These are phyloP conservation scores for Paralvinella palmiformis DNA, from an alignment of 1,140 invertebrate species.

Conservation along the genomic window DNA sequence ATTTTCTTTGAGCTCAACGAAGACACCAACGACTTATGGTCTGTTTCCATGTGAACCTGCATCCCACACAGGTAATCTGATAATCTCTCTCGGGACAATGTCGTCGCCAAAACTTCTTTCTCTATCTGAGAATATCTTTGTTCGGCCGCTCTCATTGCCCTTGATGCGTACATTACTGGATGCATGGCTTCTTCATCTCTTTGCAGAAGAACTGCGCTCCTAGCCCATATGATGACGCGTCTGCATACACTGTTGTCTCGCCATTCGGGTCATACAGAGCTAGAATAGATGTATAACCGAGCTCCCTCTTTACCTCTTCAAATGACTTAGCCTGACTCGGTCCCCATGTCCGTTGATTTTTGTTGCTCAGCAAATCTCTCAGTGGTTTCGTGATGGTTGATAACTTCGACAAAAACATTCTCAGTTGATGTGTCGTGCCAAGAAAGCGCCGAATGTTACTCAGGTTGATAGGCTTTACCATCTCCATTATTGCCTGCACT, in stretches of 20 bases:
- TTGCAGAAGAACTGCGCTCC: slow-evolving; percentile 49
- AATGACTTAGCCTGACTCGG: slow-evolving; percentile 13
- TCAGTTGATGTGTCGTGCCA: slow-evolving; percentile 1
- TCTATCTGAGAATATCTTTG: slow-evolving; percentile 48
- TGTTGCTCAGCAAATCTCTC: too few species aligned
- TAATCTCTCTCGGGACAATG: slow-evolving; percentile 44
- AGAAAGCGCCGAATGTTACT: slow-evolving; percentile 16
- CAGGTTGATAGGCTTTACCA: slow-evolving; percentile 10
- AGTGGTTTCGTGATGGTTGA: slow-evolving; percentile 3
- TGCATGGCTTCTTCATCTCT: slow-evolving; percentile 26
- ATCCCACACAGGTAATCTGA: slow-evolving; percentile 13
- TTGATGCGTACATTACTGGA: slow-evolving; percentile 44
- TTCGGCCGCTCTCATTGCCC: slow-evolving; percentile 29
- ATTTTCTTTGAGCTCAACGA: background rate
- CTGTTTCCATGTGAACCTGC: slow-evolving; percentile 8
- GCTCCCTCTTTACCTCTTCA: slow-evolving; percentile 23
- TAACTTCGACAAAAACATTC: background rate
- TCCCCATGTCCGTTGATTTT: slow-evolving; percentile 8
- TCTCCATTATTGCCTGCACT: background rate
- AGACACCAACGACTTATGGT: background rate
- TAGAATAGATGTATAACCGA: slow-evolving; percentile 25
- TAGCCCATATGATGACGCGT: slow-evolving; percentile 36
- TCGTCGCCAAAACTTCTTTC: slow-evolving; percentile 51
- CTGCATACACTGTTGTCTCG: slow-evolving; percentile 25
- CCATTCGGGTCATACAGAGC: slow-evolving; percentile 26